Evolutionary conservation across 2,113 vertebrate species (phyloP), one percentile per base, ranked within the genome.

Genomic region (Podocnemis expansa): DNA sequence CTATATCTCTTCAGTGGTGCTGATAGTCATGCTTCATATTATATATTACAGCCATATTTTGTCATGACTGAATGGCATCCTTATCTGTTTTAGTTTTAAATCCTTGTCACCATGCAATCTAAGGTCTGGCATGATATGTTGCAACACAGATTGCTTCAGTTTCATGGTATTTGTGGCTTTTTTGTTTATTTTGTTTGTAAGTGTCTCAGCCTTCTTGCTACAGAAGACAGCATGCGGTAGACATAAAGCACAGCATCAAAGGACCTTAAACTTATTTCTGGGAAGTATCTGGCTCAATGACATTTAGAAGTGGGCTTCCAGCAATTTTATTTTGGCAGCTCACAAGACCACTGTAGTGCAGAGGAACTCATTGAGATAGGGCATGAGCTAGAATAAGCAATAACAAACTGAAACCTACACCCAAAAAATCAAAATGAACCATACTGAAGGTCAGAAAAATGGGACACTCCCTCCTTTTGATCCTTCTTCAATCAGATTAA

Each of bases 281-380:
- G 73, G 38, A 93, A 79, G 87, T 81, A 34, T 24, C 24, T 76
- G 43, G 12, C 45, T 95, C 78, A 91, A n/a, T 95, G 70, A 60
- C 78, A 81, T 85, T 87, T 88, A 76, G 73, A 90, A 95, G 85
- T 41, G 38, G 49, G 76, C 27, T 76, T 76, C 27, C 16, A 81
- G 49, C 14, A 80, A 25, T 90, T 96, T 87, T 85, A 70, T 90
- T 67, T 90, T n/a, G 89, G 47, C 82, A 90, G 55, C 21, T 2
- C 10, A 85, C 27, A 85, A 54, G 54, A 85, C 47, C 78, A 47
- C 45, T 82, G 58, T 21, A 55, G 6, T 10, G n/a, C 34, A 41
- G 90, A 83, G 6, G 78, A 8, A 82, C 84, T 82, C 91, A 78
- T 2, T 2, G 29, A 73, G 89, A 10, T 81, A 88, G 89, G 86